phyloP scores from a whole-genome alignment of 2,888 invertebrate species.

The Nomada lathburiana region DNA sequence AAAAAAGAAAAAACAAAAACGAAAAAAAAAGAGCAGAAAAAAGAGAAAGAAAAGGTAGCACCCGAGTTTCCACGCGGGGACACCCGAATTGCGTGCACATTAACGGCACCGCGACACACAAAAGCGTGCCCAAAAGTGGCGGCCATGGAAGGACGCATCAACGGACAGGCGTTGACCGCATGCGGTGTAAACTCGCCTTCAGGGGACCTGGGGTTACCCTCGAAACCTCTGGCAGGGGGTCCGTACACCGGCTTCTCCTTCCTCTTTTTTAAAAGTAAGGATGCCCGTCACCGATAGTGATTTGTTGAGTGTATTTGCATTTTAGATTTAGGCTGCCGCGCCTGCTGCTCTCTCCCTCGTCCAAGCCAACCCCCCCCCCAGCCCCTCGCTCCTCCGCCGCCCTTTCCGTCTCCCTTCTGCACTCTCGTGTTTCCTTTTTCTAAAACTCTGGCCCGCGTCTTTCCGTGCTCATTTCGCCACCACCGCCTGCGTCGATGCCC shows the following conservation, averaged over 20 bases:
- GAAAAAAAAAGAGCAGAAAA: neutral
- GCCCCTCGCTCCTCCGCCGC: slow-evolving; percentile 11
- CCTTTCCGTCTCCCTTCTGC: slow-evolving; percentile 22
- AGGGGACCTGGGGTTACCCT: slow-evolving; percentile 77
- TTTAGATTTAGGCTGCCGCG: slow-evolving; percentile 83
- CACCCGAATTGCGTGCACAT: slow-evolving; percentile 50
- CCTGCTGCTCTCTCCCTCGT: slow-evolving; percentile 64
- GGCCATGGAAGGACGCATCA: slow-evolving; percentile 71
- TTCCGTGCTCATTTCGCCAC: slow-evolving; percentile 30
- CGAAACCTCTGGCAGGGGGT: slow-evolving; percentile 82
- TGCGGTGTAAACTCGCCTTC: slow-evolving; percentile 78
- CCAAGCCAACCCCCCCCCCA: slow-evolving; percentile 12
- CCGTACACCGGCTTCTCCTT: slow-evolving; percentile 79
- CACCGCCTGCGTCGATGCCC: slow-evolving; percentile 20
- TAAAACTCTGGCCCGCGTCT: slow-evolving; percentile 5
- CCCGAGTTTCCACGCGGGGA: slow-evolving; percentile 27
- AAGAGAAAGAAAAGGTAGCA: slow-evolving; percentile 17
- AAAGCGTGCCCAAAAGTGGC: slow-evolving; percentile 58
- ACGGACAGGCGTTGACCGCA: slow-evolving; percentile 74
- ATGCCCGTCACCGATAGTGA: slow-evolving; percentile 84
- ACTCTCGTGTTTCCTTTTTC: neutral
- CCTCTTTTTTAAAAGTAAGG: slow-evolving; percentile 81
- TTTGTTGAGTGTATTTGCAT: slow-evolving; percentile 84
- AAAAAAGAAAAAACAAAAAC: neutral
- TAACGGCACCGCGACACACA: slow-evolving; percentile 47